Conservation (phyloP, 2,113 vertebrate species). For the Plectropomus leopardus region DNA sequence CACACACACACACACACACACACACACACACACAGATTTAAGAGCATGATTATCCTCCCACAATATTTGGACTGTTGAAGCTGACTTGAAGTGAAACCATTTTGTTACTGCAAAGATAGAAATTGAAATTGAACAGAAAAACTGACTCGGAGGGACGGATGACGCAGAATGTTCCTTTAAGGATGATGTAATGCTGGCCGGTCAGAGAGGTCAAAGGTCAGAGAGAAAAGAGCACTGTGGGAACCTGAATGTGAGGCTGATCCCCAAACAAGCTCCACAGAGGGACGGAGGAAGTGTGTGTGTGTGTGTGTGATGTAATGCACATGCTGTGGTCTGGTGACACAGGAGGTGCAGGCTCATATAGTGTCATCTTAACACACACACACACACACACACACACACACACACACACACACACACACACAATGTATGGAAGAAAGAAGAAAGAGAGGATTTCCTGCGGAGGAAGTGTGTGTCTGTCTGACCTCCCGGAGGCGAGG, state of each 20-base stretch:
- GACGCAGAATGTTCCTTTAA: slow-evolving; percentile 18
- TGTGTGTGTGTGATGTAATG: slow-evolving; percentile 26
- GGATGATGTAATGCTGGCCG: slow-evolving; percentile 14
- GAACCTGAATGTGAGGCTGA: slow-evolving; percentile 24
- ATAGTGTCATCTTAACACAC: not conserved
- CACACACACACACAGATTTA: not conserved
- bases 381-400: slow-evolving; percentile 9
- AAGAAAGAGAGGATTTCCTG: slow-evolving; percentile 64
- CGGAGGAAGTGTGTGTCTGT: slow-evolving; percentile 33
- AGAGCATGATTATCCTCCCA: not conserved
- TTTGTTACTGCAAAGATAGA: too few species aligned
- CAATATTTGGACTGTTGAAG: too few species aligned
- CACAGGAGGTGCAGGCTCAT: not conserved
- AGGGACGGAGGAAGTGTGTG: slow-evolving; percentile 2
- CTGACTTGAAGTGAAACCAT: too few species aligned
- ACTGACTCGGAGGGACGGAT: not conserved
- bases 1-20: not conserved
- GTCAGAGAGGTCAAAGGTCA: slow-evolving; percentile 47
- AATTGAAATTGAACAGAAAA: too few species aligned
- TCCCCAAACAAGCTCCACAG: slow-evolving; percentile 21
- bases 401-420: slow-evolving; percentile 24
- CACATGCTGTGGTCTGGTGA: slow-evolving; percentile 29
- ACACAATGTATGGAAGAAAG: slow-evolving; percentile 14
- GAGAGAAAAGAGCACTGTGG: slow-evolving; percentile 39
- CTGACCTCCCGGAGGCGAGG: not conserved